phyloP scores from a whole-genome alignment of 2,797 vertebrate genomes.

The Argya squamiceps region DNA sequence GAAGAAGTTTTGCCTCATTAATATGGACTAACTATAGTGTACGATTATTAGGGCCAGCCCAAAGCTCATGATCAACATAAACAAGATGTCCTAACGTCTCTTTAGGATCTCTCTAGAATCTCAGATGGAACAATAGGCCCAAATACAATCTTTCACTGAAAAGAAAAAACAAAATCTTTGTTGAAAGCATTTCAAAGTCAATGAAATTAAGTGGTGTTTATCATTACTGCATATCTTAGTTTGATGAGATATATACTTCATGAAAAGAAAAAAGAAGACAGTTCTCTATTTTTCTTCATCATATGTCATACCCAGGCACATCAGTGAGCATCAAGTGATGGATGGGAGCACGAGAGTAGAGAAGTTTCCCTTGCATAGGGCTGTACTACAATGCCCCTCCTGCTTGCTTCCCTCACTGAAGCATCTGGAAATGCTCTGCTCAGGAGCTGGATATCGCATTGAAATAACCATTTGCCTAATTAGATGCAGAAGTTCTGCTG shows the following conservation, averaged over 20 bases:
- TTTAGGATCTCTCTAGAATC: background rate
- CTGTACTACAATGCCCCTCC: background rate
- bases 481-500: constrained; percentile 16
- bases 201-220: background rate
- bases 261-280: background rate
- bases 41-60: background rate
- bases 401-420: background rate
- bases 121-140: background rate
- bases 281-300: background rate
- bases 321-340: background rate
- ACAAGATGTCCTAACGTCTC: background rate
- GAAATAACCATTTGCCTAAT: constrained; percentile 7
- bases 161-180: background rate
- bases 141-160: background rate
- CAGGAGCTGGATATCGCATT: background rate
- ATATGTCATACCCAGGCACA: background rate
- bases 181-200: background rate
- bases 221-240: background rate
- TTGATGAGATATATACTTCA: background rate
- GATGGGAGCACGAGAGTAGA: fast-evolving
- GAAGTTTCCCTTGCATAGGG: background rate
- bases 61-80: background rate
- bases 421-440: constrained; percentile 29
- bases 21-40: background rate
- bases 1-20: constrained; percentile 6